Base-by-base conservation (phyloP, 2,888 invertebrate genomes). In the Ochropacha duplaris region DNA sequence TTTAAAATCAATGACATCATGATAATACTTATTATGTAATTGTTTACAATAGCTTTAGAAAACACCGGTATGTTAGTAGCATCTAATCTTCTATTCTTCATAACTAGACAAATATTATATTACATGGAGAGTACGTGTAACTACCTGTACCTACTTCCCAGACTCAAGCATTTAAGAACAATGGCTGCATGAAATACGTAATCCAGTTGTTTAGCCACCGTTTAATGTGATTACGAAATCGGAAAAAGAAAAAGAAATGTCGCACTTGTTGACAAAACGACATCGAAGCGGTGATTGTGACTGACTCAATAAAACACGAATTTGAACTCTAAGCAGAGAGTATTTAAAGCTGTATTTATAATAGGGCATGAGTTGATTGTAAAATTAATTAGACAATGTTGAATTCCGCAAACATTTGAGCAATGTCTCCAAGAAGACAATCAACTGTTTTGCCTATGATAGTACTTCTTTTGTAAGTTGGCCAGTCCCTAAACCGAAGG, bases 231-330 rank as follows among this genome's bases (percentile, higher is more conserved):
- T 77, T 77, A 78, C 76, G 64, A 68, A 65, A 74, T 71, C 71
- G 74, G 74, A 71, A 75, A 65, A 62, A 67, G 57, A 60, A 66
- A 74, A 68, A 67, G 70, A 71, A 67, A 65, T 67, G 69, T 65
- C 62, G 64, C 65, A 64, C 55, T 64, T 71, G 65, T 71, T 68
- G 70, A 76, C 67, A 66, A 62, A 68, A 68, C 69, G 58, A 16
- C 22, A 34, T 31, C 9, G 52, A 62, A 26, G 61, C 66, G 50
- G 50, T 28, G 49, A 61, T 64, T 71, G 74, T 68, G 71, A 74
- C 76, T 65, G 62, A 65, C 62, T 64, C 60, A 77, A 69, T 76
- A 76, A 68, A 77, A 76, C 68, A 60, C 31, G 4, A 52, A 22
- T 51, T 31, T 51, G 51, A 51, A 51, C 51, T 31, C 19, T 51